Base-by-base conservation (phyloP, 2,888 invertebrate genomes). In the Neoitamus cyanurus region DNA sequence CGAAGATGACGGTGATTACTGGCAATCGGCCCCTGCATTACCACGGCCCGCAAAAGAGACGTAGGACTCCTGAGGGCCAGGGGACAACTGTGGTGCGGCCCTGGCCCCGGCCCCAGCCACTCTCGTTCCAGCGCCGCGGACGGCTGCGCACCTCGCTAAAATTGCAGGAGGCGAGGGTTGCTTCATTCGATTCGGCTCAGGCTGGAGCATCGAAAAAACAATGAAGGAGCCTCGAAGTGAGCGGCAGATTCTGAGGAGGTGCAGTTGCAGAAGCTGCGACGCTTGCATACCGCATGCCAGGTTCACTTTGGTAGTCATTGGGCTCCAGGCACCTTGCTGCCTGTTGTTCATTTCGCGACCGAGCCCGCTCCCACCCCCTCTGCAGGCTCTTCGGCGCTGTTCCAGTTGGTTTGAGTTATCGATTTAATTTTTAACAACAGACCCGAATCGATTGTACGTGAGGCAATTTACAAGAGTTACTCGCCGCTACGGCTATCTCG, bases 1-100 rank as follows among this genome's bases (percentile, higher is more conserved):
- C 69, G 30, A 84, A 85, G 84, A 86, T 86, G 86, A 86, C 83
- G 85, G 86, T 86, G 86, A 86, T 86, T 86, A 85, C 85, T 84
- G 69, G 83, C 85, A 85, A 86, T 86, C 84, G 83, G 77, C 84
- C 83, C 68, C 68, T 31, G 78, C 7, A 78, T 78, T 58, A 58
- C 58, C 25, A 9, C 2, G 25, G 58, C 20, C 9, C 73, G 6
- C 11, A 25, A 34, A 31, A 37, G 30, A 68, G 68, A 69, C 69
- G 37, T 30, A 77, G 34, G 69, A 30, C 28, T 80, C 84, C 83
- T 58, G 37, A 73, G 42, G 70, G 72, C 72, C 9, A 37, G 36
- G 72, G 28, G 83, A 82, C 78, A 78, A 73, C 73, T 42, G 42
- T 31, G 31, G 31, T 5, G 42, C 46, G 15, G 77, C 77, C 28